Conservation (phyloP, 2,797 vertebrate species). For the Hypotaenidia philippensis region DNA sequence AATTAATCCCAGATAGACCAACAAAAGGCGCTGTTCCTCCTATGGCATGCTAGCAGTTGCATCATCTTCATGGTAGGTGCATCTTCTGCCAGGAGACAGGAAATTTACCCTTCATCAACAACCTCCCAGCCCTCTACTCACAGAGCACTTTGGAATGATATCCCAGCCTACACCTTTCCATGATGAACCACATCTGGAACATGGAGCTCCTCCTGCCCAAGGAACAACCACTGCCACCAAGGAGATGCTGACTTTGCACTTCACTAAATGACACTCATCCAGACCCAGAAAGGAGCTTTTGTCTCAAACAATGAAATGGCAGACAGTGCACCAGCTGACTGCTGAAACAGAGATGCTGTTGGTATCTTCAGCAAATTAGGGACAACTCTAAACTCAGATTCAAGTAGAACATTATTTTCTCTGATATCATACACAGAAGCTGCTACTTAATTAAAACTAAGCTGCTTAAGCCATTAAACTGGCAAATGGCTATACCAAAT, state of each 20-base stretch:
- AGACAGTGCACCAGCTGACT: not conserved
- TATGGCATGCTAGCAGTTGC: not conserved
- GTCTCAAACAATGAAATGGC: not conserved
- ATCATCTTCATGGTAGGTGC: not conserved
- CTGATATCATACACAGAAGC: slow-evolving; percentile 41
- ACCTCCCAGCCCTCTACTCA: not conserved
- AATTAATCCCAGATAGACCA: not conserved
- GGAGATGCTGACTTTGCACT: not conserved
- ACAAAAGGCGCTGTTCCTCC: not conserved
- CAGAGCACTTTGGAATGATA: not conserved
- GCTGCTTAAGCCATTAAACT: slow-evolving; percentile 68
- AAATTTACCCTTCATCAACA: not conserved
- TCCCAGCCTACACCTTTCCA: not conserved
- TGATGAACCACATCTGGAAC: not conserved
- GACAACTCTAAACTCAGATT: slow-evolving; percentile 1
- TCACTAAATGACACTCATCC: not conserved
- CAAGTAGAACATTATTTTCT: slow-evolving; percentile 34
- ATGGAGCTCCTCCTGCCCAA: not conserved
- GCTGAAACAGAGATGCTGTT: not conserved
- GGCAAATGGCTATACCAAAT: slow-evolving; percentile 61
- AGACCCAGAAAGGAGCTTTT: not conserved
- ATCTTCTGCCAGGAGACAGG: not conserved
- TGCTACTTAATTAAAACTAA: slow-evolving; percentile 70
- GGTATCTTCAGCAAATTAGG: slow-evolving; percentile 18
- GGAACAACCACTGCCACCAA: not conserved